These are phyloP conservation scores for Seriola quinqueradiata DNA, from an alignment of 2,113 vertebrate genomes.

Conservation along the genomic window DNA sequence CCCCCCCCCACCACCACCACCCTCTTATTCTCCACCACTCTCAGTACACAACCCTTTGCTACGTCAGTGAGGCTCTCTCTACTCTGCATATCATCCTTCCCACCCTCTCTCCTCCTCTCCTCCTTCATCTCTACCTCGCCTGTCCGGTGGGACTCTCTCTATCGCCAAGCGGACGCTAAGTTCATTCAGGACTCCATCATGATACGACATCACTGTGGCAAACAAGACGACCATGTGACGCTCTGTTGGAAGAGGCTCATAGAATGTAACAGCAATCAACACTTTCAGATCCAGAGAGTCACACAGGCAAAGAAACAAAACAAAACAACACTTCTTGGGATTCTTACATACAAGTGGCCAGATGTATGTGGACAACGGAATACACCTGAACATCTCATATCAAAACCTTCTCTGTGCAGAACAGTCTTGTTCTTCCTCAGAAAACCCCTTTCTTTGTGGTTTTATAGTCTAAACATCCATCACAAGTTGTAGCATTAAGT, in stretches of 20 bases:
- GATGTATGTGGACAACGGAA: background rate
- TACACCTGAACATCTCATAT: background rate
- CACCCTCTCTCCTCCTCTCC: conserved; percentile 53
- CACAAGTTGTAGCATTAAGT: background rate
- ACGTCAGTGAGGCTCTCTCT: conserved; percentile 77
- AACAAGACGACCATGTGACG: conserved; percentile 6
- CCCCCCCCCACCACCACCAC: conserved; percentile 54
- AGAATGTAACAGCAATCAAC: background rate
- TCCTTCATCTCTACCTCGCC: conserved; percentile 51
- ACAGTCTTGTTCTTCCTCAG: background rate
- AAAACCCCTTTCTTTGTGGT: background rate
- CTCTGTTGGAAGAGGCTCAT: background rate
- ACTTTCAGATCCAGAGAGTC: background rate
- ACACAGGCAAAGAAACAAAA: background rate
- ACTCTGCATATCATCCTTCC: conserved; percentile 64
- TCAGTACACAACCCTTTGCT: conserved; percentile 71
- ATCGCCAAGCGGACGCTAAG: conserved; percentile 11
- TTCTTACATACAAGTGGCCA: background rate
- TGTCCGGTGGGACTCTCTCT: conserved; percentile 42
- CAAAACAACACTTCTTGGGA: background rate
- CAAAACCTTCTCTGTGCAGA: background rate
- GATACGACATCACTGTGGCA: background rate
- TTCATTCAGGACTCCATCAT: conserved; percentile 62
- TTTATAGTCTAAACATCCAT: background rate
- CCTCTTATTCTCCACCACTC: conserved; percentile 72